A percentile compares a stretch with the other conserved stretches of the same genome.
phyloP scores from a whole-genome alignment of 2,113 vertebrate genomes.

The Marmota monax region DNA sequence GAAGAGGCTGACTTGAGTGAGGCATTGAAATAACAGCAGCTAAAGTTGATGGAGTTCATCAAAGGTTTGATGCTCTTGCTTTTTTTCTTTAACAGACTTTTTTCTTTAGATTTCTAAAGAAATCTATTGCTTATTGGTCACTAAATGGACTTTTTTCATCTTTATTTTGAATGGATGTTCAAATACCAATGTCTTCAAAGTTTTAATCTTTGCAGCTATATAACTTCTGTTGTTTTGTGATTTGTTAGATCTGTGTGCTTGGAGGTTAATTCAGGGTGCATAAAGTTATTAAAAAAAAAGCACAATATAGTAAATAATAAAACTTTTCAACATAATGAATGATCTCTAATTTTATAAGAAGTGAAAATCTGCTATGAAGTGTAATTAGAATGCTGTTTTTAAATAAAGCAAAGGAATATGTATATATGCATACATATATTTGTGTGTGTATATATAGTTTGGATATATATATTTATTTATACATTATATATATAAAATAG shows the following conservation, averaged over 20 bases:
- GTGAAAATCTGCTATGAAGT: background rate
- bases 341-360: background rate
- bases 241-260: background rate
- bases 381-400: background rate
- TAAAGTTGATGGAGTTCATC: background rate
- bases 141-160: background rate
- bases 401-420: background rate
- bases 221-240: background rate
- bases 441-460: too few relatives aligned
- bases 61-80: background rate
- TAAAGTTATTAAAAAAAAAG: background rate
- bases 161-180: background rate
- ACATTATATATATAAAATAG: background rate
- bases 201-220: background rate
- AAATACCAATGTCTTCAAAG: background rate
- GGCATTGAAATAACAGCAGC: background rate
- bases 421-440: background rate
- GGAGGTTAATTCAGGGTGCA: background rate
- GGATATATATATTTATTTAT: too few relatives aligned
- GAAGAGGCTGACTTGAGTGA: background rate
- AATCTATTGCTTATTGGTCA: background rate
- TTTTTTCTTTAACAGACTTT: too few relatives aligned
- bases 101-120: background rate
- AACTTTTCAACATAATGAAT: background rate
- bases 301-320: background rate